phyloP scores from a whole-genome alignment of 2,888 invertebrate species.

The Camptogramma bilineatum region DNA sequence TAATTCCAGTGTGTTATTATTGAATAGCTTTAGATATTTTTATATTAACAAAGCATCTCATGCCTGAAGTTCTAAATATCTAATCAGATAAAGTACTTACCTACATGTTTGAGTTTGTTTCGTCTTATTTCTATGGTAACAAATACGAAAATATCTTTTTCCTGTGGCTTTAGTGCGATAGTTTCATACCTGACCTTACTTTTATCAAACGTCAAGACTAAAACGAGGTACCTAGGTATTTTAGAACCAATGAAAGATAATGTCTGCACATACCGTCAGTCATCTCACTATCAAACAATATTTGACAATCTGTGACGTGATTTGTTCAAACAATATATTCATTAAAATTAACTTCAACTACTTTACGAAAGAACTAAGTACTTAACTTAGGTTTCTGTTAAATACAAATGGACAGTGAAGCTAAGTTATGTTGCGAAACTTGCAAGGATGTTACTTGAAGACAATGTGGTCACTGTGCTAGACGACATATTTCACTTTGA shows the following conservation, averaged over 20 bases:
- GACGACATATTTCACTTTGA: too few species aligned
- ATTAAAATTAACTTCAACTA: not conserved
- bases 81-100: too few species aligned
- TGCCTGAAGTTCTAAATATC: too few species aligned
- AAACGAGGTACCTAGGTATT: constrained; percentile 12
- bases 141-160: not conserved
- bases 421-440: constrained; percentile 19
- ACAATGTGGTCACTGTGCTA: constrained; percentile 19
- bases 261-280: not conserved
- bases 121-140: not conserved
- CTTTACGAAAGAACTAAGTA: constrained; percentile 17
- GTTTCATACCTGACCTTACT: constrained; percentile 11
- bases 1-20: too few species aligned
- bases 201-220: constrained; percentile 11
- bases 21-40: too few species aligned
- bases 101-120: not conserved
- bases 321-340: not conserved
- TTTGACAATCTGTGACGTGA: constrained; percentile 5
- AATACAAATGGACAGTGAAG: constrained; percentile 18
- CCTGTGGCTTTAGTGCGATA: not conserved
- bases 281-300: constrained; percentile 1
- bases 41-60: too few species aligned
- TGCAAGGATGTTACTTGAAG: constrained; percentile 14
- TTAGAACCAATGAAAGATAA: constrained; percentile 15
- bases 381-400: constrained; percentile 10